These are phyloP conservation scores for Papilio glaucus DNA, from an alignment of 1,140 invertebrate species.

Conservation along the genomic window DNA sequence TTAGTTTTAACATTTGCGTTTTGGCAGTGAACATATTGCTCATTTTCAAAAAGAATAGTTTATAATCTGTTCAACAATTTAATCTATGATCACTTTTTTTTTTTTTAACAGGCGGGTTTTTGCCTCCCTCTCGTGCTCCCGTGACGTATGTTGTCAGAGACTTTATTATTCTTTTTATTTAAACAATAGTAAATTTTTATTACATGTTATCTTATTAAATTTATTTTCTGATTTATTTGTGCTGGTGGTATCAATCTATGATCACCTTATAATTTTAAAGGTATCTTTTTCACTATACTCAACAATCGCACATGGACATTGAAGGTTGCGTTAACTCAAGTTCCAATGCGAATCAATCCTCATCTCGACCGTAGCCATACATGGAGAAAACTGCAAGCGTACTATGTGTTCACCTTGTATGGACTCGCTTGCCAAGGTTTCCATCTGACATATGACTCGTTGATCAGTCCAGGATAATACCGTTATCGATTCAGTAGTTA, in stretches of 20 bases:
- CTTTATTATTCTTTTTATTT: too few relatives aligned
- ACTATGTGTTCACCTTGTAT: conserved; percentile 27
- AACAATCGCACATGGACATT: neutral
- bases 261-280: too few relatives aligned
- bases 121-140: too few relatives aligned
- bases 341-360: neutral
- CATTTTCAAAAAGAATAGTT: neutral
- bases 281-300: too few relatives aligned
- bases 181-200: too few relatives aligned
- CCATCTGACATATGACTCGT: conserved; percentile 20
- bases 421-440: conserved; percentile 9
- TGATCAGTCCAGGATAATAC: neutral
- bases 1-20: neutral
- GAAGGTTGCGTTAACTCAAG: conserved; percentile 23
- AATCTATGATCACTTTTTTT: too few relatives aligned
- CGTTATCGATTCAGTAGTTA: neutral
- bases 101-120: too few relatives aligned
- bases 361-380: conserved; percentile 18
- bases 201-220: too few relatives aligned
- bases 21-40: neutral
- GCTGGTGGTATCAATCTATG: too few relatives aligned
- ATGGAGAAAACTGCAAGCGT: conserved; percentile 34
- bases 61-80: too few relatives aligned
- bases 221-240: too few relatives aligned
- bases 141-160: too few relatives aligned